Conservation (phyloP, 1,140 invertebrate genomes). For the Drosophila cardini region DNA sequence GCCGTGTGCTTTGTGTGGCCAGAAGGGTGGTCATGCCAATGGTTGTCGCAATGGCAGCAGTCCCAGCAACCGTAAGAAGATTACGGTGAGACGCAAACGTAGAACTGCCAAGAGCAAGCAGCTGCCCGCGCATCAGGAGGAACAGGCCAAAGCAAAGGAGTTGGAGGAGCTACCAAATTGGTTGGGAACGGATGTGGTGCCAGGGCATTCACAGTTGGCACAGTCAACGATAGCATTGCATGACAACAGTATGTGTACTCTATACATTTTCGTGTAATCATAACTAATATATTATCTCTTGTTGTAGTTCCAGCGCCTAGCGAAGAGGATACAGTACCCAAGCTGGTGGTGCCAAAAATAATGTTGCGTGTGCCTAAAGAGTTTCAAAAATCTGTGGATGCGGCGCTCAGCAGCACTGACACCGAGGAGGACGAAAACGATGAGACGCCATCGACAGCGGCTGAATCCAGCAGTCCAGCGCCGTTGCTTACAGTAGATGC, state of each 20-base stretch:
- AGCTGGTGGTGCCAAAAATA: slow-evolving; percentile 85
- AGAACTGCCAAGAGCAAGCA: slow-evolving; percentile 15
- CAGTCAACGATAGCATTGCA: not conserved
- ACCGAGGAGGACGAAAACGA: slow-evolving; percentile 68
- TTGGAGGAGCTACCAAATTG: slow-evolving; percentile 13
- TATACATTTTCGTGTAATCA: not conserved
- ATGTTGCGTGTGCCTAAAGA: slow-evolving; percentile 85
- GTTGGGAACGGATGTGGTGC: slow-evolving; percentile 1
- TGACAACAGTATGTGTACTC: slow-evolving; percentile 13
- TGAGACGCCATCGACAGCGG: slow-evolving; percentile 17
- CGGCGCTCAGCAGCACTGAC: slow-evolving; percentile 77
- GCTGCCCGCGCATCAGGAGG: not conserved
- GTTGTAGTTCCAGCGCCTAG: slow-evolving; percentile 58
- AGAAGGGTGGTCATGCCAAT: slow-evolving; percentile 62
- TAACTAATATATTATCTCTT: not conserved
- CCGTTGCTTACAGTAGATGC: slow-evolving; percentile 28
- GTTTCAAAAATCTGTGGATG: slow-evolving; percentile 82
- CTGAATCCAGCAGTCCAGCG: slow-evolving; percentile 2
- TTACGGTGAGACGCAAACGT: slow-evolving; percentile 11
- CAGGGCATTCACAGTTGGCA: not conserved
- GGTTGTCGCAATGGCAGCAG: slow-evolving; percentile 66
- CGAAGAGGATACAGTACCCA: slow-evolving; percentile 39
- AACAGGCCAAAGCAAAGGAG: not conserved
- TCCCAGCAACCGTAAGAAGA: slow-evolving; percentile 25
- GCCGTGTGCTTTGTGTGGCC: slow-evolving; percentile 68